phyloP scores from a whole-genome alignment of 2,113 vertebrate genomes.

The Actinemys pallida region DNA sequence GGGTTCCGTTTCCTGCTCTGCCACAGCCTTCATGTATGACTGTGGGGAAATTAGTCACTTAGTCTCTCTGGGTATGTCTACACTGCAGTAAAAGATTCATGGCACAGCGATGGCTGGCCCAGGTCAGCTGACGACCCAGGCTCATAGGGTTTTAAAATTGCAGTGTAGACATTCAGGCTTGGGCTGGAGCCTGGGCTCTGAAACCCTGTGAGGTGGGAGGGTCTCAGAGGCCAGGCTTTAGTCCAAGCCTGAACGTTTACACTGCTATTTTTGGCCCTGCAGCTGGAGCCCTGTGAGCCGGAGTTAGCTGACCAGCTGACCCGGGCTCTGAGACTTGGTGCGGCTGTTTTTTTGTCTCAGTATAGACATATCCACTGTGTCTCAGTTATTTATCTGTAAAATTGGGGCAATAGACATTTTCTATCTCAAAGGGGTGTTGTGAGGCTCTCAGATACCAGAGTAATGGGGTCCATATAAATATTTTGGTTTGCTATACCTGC shows the following conservation, averaged over 20 bases:
- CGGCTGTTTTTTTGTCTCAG: background rate
- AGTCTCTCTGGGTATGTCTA: background rate
- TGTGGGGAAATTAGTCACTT: background rate
- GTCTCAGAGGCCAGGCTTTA: too few species aligned
- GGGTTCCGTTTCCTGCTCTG: background rate
- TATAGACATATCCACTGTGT: background rate
- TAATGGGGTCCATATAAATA: background rate
- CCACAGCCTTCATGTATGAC: background rate
- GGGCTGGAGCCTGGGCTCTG: background rate
- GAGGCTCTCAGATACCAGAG: fast-evolving
- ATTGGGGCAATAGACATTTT: background rate
- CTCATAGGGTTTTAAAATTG: background rate
- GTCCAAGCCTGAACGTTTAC: background rate
- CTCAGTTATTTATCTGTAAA: background rate
- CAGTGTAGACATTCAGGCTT: background rate
- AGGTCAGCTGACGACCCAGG: background rate
- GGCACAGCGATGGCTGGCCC: background rate
- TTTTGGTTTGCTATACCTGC: background rate
- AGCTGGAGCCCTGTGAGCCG: too few species aligned
- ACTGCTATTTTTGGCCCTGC: background rate
- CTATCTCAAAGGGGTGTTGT: background rate
- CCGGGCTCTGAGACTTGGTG: too few species aligned
- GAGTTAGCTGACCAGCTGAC: background rate
- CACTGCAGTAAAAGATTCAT: background rate
- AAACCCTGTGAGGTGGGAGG: background rate